A percentile compares a stretch with the other conserved stretches of the same genome.
Conservation (phyloP, 2,888 invertebrate genomes). For the Tuberolachnus salignus region DNA sequence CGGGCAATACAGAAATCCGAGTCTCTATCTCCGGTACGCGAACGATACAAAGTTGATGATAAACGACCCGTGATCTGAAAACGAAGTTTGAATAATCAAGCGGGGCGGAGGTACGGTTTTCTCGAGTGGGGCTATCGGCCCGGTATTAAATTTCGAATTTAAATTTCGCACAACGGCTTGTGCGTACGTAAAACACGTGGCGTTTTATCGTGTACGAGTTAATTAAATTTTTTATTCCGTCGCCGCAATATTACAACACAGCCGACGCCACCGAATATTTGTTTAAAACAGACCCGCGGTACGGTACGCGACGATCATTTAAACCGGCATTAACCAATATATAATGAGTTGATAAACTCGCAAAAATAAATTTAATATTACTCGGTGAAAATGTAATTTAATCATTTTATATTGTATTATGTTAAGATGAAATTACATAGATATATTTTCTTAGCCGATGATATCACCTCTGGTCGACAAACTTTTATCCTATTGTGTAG, state of each 20-base stretch:
- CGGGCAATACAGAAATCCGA: background rate
- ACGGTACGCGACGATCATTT: background rate
- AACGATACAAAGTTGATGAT: background rate
- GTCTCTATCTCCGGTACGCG: background rate
- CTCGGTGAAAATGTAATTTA: conserved; percentile 11
- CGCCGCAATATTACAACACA: too few relatives aligned
- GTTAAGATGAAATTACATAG: conserved; percentile 1
- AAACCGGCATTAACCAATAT: background rate
- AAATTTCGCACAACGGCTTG: background rate
- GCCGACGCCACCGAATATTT: too few relatives aligned
- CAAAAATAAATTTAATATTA: conserved; percentile 21
- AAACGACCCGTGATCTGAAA: background rate
- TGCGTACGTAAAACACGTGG: background rate
- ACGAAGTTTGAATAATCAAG: conserved; percentile 2
- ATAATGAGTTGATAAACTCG: conserved; percentile 1
- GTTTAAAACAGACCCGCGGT: too few relatives aligned
- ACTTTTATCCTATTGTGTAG: conserved; percentile 25
- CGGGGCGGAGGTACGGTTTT: background rate
- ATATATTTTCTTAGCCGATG: conserved; percentile 4
- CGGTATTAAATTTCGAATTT: conserved; percentile 31
- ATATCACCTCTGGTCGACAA: conserved; percentile 13
- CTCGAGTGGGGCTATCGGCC: background rate
- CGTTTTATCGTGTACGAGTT: too few relatives aligned
- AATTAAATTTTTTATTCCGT: too few relatives aligned
- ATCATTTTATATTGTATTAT: conserved; percentile 16